Evolutionary conservation across 2,113 vertebrate species (phyloP).

Genomic region (Elephantulus edwardii): DNA sequence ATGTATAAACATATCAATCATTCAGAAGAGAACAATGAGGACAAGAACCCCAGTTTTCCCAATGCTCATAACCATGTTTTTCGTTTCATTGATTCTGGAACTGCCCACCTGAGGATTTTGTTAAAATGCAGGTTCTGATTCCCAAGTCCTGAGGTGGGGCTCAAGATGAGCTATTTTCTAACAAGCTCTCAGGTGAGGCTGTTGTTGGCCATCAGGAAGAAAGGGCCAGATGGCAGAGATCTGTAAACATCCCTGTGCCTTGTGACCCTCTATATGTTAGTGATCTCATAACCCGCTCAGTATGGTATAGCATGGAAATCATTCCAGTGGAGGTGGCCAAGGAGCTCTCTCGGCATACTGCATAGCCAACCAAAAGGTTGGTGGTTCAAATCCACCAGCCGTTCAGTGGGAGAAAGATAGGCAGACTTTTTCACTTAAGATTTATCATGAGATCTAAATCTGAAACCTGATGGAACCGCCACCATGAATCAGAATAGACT

Average conservation of each 20-base stretch:
- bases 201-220: neutral
- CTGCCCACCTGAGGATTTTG: neutral
- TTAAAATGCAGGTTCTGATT: neutral
- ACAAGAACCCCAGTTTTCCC: neutral
- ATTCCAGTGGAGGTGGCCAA: neutral
- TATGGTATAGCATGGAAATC: neutral
- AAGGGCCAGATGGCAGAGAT: neutral
- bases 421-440: too few species aligned
- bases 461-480: too few species aligned
- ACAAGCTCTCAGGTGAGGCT: neutral
- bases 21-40: constrained; percentile 15
- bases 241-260: too few species aligned
- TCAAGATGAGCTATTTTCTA: neutral
- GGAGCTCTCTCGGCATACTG: too few species aligned
- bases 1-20: neutral
- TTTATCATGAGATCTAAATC: too few species aligned
- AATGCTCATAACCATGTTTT: neutral
- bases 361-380: too few species aligned
- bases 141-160: neutral
- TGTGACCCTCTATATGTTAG: neutral
- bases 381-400: too few species aligned
- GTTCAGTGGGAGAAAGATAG: too few species aligned
- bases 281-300: neutral
- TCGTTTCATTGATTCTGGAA: neutral
- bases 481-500: too few species aligned